Conservation (phyloP, 1,140 invertebrate genomes). For the Drosophila tropicalis region DNA sequence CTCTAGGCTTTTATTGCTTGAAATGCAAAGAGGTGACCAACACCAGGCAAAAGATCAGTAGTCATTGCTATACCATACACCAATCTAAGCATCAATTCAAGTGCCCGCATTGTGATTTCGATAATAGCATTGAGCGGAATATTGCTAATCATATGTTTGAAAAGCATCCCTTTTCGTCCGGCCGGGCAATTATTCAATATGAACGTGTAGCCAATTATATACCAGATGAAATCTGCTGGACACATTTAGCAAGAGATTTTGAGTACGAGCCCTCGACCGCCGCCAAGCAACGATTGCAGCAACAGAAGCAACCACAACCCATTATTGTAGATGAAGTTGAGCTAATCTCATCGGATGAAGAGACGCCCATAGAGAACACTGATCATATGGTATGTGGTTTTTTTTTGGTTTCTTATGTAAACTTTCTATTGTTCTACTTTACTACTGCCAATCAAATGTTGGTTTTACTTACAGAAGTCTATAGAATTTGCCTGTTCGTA, state of each 20-base stretch:
- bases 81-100: slow-evolving; percentile 19
- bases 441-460: not conserved
- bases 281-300: not conserved
- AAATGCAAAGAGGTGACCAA: slow-evolving; percentile 10
- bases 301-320: not conserved
- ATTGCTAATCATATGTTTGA: slow-evolving; percentile 20
- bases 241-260: slow-evolving; percentile 5
- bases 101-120: slow-evolving; percentile 44
- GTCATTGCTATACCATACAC: slow-evolving; percentile 36
- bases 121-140: not conserved
- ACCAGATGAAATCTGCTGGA: slow-evolving; percentile 38
- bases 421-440: too few relatives aligned
- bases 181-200: slow-evolving; percentile 31
- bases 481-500: slow-evolving; percentile 51
- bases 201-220: slow-evolving; percentile 43
- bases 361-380: slow-evolving; percentile 19
- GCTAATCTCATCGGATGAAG: slow-evolving; percentile 56
- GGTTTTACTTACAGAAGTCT: slow-evolving; percentile 13
- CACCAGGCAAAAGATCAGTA: slow-evolving; percentile 21
- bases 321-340: slow-evolving; percentile 36
- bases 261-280: not conserved
- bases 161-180: slow-evolving; percentile 7
- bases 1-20: slow-evolving; percentile 51
- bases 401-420: not conserved
- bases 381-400: slow-evolving; percentile 2